phyloP scores from a whole-genome alignment of 2,888 invertebrate genomes.

The Podotricha telesiphe region DNA sequence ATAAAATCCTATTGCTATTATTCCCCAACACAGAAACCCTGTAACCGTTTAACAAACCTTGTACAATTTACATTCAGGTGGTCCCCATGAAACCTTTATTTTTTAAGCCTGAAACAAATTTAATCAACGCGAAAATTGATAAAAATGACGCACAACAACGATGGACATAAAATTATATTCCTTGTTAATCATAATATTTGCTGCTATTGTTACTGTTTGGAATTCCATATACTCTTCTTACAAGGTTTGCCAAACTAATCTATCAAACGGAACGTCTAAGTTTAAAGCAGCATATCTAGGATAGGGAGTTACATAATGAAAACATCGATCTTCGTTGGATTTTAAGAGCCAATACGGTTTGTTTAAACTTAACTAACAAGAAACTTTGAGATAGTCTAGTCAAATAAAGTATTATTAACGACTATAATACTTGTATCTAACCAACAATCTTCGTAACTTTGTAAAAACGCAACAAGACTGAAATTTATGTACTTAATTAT shows the following conservation, averaged over 20 bases:
- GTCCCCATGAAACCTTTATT: conserved; percentile 35
- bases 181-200: conserved; percentile 27
- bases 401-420: conserved; percentile 22
- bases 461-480: not conserved
- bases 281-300: conserved; percentile 40
- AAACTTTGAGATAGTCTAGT: conserved; percentile 35
- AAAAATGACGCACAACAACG: conserved; percentile 23
- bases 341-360: conserved; percentile 43
- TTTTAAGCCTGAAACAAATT: conserved; percentile 36
- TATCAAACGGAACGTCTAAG: conserved; percentile 41
- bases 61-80: conserved; percentile 37
- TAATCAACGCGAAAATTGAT: conserved; percentile 34
- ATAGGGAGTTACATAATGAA: conserved; percentile 43
- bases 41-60: conserved; percentile 38
- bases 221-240: conserved; percentile 21
- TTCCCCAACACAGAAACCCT: conserved; percentile 20
- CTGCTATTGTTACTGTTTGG: conserved; percentile 15
- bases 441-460: conserved; percentile 1
- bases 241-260: conserved; percentile 39
- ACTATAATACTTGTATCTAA: not conserved
- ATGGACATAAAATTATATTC: conserved; percentile 19
- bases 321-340: conserved; percentile 46
- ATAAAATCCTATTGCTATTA: conserved; percentile 28
- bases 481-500: not conserved
- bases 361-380: conserved; percentile 32